Percentiles rank a stretch among this genome's conserved stretches.
These are phyloP conservation scores for Zoanthus gigantus DNA, from an alignment of 92 coral and sea anemone species.

Conservation along the genomic window DNA sequence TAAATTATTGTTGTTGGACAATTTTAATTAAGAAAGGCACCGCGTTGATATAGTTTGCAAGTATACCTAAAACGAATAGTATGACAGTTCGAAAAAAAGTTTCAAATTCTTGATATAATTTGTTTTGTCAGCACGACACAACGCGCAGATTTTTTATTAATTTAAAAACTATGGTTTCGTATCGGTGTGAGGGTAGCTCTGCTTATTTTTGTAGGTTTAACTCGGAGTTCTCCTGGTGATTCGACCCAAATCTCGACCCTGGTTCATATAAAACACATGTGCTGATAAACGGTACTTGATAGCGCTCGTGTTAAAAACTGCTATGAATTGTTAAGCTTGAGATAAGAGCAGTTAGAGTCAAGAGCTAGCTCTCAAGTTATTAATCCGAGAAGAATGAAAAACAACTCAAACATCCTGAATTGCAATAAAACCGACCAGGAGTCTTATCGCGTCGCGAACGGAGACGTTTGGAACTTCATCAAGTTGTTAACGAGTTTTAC, in stretches of 20 bases:
- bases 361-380: slow-evolving; percentile 31
- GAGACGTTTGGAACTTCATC: slow-evolving; percentile 37
- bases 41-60: not conserved
- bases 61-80: not conserved
- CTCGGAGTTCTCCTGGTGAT: not conserved
- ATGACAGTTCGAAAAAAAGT: slow-evolving; percentile 3
- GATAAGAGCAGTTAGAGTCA: slow-evolving; percentile 2
- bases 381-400: slow-evolving; percentile 19
- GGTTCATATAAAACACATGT: slow-evolving; percentile 16
- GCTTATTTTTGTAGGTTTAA: slow-evolving; percentile 33
- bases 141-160: not conserved
- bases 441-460: slow-evolving; percentile 29
- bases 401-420: slow-evolving; percentile 49
- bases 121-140: slow-evolving; percentile 20
- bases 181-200: slow-evolving; percentile 1
- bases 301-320: not conserved
- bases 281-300: slow-evolving; percentile 2
- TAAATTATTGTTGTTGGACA: slow-evolving; percentile 34
- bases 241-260: not conserved
- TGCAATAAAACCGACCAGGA: slow-evolving; percentile 34
- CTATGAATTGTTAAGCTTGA: not conserved
- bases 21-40: slow-evolving; percentile 39
- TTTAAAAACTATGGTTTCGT: slow-evolving; percentile 16
- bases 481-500: slow-evolving; percentile 36
- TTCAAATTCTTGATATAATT: slow-evolving; percentile 8